Conservation (phyloP, 2,113 vertebrate species). For the Megaceryle maxima region DNA sequence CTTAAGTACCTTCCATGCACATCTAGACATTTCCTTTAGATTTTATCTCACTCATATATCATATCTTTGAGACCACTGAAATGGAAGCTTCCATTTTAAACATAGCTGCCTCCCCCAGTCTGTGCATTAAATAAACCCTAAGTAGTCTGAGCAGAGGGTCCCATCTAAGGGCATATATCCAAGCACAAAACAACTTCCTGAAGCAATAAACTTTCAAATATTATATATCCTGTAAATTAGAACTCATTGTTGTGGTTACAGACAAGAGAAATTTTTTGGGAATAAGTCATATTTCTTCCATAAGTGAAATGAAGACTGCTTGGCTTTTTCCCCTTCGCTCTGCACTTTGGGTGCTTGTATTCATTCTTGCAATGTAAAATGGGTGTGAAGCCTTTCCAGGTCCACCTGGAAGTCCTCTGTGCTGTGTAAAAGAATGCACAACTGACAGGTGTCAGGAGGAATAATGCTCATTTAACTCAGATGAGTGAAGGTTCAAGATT, state of each 20-base stretch:
- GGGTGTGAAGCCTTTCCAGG: not conserved
- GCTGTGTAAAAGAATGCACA: not conserved
- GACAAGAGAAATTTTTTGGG: not conserved
- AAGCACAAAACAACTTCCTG: not conserved
- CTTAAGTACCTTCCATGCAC: not conserved
- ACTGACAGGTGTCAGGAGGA: not conserved
- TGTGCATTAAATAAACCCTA: not conserved
- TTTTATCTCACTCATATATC: not conserved
- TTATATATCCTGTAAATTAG: not conserved
- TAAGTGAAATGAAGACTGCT: not conserved
- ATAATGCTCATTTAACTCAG: not conserved
- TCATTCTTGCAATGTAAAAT: not conserved
- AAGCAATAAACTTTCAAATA: not conserved
- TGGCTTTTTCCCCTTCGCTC: not conserved
- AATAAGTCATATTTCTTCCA: not conserved
- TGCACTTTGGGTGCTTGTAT: rapidly evolving
- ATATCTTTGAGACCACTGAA: not conserved
- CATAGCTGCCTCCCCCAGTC: not conserved
- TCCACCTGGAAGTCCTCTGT: not conserved
- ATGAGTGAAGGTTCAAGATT: not conserved
- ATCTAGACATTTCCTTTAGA: not conserved
- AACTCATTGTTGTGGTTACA: not conserved
- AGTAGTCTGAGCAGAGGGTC: not conserved
- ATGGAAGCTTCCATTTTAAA: not conserved
- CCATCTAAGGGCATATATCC: not conserved